phyloP scores from a whole-genome alignment of 1,140 invertebrate species.

The Nomia melanderi region DNA sequence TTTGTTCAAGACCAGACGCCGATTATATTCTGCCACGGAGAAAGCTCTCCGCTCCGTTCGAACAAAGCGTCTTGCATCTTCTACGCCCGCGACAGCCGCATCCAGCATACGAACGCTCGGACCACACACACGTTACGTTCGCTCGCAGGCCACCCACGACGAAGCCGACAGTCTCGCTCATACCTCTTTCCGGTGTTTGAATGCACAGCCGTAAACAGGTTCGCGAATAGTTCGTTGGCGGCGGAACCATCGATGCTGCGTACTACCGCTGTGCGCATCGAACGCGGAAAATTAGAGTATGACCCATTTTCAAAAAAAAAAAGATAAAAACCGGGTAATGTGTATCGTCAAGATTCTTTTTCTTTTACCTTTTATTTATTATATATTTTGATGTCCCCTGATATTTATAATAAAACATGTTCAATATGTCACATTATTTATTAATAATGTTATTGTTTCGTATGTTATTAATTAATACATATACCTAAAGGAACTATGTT shows the following conservation, averaged over 20 bases:
- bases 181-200: constrained; percentile 61
- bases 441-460: too few relatives aligned
- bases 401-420: too few relatives aligned
- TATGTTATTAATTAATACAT: too few relatives aligned
- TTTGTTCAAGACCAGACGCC: constrained; percentile 12
- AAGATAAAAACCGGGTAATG: too few relatives aligned
- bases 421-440: too few relatives aligned
- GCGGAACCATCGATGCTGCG: constrained; percentile 10
- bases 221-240: constrained; percentile 41
- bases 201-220: constrained; percentile 34
- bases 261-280: too few relatives aligned
- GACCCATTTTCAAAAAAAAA: too few relatives aligned
- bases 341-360: too few relatives aligned
- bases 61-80: constrained; percentile 67
- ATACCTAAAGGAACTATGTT: too few relatives aligned
- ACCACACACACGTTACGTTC: constrained; percentile 68
- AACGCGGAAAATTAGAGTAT: too few relatives aligned
- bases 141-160: constrained; percentile 69
- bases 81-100: constrained; percentile 55
- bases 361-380: too few relatives aligned
- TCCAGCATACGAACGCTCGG: constrained; percentile 59
- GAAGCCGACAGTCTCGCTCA: constrained; percentile 54
- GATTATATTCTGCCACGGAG: constrained; percentile 42
- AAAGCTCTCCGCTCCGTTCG: constrained; percentile 47
- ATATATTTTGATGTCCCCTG: too few relatives aligned